Conservation (phyloP, 2,888 invertebrate species). For the Pristionchus arcanus region DNA sequence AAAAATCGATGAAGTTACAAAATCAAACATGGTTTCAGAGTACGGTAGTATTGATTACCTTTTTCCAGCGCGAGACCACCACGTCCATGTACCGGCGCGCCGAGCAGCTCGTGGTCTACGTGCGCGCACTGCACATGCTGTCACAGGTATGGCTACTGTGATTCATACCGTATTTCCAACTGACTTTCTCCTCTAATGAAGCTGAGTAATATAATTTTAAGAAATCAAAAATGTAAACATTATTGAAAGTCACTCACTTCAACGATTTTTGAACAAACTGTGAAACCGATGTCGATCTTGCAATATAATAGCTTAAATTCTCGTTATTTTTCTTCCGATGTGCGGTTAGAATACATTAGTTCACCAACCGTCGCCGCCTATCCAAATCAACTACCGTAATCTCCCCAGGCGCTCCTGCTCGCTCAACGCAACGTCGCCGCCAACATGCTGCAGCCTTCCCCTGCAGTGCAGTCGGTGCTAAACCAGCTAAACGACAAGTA, state of each 20-base stretch:
- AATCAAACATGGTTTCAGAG: neutral
- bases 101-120: constrained; percentile 90
- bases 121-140: constrained; percentile 93
- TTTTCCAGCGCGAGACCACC: constrained; percentile 81
- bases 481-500: constrained; percentile 93
- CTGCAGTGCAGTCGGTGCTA: constrained; percentile 88
- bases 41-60: neutral
- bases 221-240: no score
- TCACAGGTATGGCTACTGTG: constrained; percentile 94
- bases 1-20: no score
- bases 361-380: no score
- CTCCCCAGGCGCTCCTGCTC: constrained; percentile 44
- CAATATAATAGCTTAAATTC: neutral
- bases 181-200: no score
- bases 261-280: neutral
- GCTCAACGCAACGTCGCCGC: constrained; percentile 73
- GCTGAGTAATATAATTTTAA: no score
- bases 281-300: no score
- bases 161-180: neutral
- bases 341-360: no score
- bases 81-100: constrained; percentile 82
- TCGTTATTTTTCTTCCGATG: neutral
- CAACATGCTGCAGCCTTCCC: constrained; percentile 90
- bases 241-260: neutral
- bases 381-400: no score